phyloP scores from a whole-genome alignment of 2,888 invertebrate genomes.

The Pseudococcus jackbeardsleyi region DNA sequence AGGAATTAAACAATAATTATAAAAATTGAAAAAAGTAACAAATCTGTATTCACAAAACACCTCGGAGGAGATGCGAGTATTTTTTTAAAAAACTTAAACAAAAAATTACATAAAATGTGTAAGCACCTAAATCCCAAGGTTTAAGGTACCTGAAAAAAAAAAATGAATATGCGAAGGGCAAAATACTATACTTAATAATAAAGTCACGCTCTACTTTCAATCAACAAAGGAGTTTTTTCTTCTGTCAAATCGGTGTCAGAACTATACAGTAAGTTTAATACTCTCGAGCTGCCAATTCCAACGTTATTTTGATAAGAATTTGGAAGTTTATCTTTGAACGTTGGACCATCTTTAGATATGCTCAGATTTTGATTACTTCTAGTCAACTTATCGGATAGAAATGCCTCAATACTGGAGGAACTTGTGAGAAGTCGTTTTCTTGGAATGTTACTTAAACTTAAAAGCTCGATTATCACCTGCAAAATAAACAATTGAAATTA shows the following conservation, averaged over 20 bases:
- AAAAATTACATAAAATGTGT: not conserved
- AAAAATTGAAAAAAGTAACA: no score
- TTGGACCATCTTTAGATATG: conserved; percentile 46
- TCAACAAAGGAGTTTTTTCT: conserved; percentile 52
- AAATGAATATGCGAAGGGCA: not conserved
- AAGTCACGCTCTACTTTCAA: conserved; percentile 36
- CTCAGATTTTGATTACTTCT: conserved; percentile 40
- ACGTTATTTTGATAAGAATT: conserved; percentile 49
- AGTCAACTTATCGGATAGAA: conserved; percentile 9
- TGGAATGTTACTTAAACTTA: not conserved
- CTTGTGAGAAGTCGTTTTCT: not conserved
- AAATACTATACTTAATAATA: not conserved
- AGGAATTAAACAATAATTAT: no score
- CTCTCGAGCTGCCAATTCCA: conserved; percentile 58
- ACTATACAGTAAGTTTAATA: conserved; percentile 53
- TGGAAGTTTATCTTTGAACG: conserved; percentile 38
- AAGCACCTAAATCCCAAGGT: not conserved
- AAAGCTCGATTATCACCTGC: conserved; percentile 53
- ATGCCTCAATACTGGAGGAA: conserved; percentile 23
- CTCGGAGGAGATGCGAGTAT: no score
- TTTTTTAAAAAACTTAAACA: no score
- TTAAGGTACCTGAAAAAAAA: not conserved
- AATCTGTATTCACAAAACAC: no score
- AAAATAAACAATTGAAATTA: not conserved
- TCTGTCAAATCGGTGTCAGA: conserved; percentile 58